Evolutionary conservation across 2,113 vertebrate species (phyloP).

Genomic region (Mohoua ochrocephala): DNA sequence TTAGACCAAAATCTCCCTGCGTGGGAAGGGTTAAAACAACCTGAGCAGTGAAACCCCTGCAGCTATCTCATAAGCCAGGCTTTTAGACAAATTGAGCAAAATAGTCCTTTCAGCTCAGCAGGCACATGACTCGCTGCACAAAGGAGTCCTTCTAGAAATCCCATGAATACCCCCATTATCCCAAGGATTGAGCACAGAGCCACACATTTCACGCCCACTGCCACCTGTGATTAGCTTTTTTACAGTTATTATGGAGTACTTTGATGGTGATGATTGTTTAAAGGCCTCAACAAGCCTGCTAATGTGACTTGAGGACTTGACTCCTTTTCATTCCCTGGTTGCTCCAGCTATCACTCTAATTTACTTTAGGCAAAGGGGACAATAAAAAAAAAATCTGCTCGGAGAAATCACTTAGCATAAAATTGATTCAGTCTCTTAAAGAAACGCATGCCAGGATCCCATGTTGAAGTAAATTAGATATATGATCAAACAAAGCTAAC

Average conservation of each 20-base stretch:
- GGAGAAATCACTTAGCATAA: constrained; percentile 47
- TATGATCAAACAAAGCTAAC: constrained; percentile 3
- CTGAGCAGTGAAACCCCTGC: constrained; percentile 74
- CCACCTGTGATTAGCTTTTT: constrained; percentile 83
- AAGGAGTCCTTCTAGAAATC: constrained; percentile 70
- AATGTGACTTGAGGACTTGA: constrained; percentile 71
- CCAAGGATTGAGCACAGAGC: constrained; percentile 64
- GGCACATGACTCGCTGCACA: constrained; percentile 72
- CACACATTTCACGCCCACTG: constrained; percentile 73
- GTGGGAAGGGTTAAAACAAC: constrained; percentile 72
- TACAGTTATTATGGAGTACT: constrained; percentile 71
- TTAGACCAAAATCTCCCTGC: background rate
- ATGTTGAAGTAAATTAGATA: constrained; percentile 36
- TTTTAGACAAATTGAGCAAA: constrained; percentile 84
- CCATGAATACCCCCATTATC: constrained; percentile 77
- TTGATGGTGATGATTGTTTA: constrained; percentile 74
- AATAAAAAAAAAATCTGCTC: constrained; percentile 17
- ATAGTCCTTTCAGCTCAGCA: constrained; percentile 74
- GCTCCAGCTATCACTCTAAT: constrained; percentile 65
- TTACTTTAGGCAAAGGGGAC: constrained; percentile 63
- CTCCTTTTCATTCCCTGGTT: constrained; percentile 54
- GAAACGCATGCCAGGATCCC: background rate
- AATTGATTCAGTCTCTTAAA: constrained; percentile 41
- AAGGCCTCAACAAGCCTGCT: constrained; percentile 70
- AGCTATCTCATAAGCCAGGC: constrained; percentile 78